These are phyloP conservation scores for Capreolus pygargus DNA, from an alignment of 2,113 vertebrate species.

Conservation along the genomic window DNA sequence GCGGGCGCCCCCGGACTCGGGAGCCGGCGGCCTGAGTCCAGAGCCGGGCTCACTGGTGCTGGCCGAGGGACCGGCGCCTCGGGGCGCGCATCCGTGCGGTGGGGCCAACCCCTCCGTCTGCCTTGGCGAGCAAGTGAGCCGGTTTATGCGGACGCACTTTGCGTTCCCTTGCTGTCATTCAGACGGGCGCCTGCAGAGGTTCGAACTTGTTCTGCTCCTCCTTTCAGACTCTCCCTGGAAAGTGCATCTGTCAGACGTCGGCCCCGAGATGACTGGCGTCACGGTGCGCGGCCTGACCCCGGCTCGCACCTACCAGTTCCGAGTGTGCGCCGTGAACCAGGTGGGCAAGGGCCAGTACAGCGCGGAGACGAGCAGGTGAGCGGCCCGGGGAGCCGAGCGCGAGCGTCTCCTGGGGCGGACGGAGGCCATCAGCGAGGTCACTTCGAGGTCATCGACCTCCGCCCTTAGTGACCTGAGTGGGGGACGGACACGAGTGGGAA, in stretches of 20 bases:
- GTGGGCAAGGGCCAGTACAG: slow-evolving; percentile 97
- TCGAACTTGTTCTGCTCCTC: neutral
- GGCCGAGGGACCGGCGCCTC: accelerated
- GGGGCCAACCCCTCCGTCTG: neutral
- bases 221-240: slow-evolving; percentile 95
- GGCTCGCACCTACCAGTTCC: slow-evolving; percentile 95
- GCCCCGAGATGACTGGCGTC: slow-evolving; percentile 83
- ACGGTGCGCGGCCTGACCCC: slow-evolving; percentile 92
- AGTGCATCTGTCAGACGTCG: slow-evolving; percentile 89
- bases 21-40: neutral
- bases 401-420: neutral
- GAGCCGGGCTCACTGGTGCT: neutral
- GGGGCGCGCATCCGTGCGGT: accelerated
- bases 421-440: neutral
- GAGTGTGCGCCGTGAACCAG: slow-evolving; percentile 94
- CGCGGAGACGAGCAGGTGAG: slow-evolving; percentile 91
- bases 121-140: neutral
- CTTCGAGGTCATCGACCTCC: accelerated
- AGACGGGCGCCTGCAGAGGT: neutral
- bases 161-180: neutral
- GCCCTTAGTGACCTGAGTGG: neutral
- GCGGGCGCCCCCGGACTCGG: neutral
- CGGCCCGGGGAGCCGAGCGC: too few species aligned
- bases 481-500: neutral
- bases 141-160: accelerated